phyloP scores from a whole-genome alignment of 2,797 vertebrate species.

The Anableps anableps region DNA sequence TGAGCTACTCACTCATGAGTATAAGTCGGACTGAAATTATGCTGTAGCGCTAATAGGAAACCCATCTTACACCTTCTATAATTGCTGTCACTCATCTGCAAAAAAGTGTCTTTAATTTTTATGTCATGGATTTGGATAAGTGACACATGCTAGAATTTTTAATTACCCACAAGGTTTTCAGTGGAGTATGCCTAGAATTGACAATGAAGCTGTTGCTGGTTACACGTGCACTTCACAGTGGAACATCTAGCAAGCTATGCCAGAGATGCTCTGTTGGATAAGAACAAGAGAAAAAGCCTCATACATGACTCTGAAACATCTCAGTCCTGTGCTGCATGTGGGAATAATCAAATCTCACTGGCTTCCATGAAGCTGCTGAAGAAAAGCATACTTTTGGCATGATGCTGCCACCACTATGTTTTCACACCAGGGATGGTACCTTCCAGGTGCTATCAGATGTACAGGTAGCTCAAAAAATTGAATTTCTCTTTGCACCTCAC shows the following conservation, averaged over 20 bases:
- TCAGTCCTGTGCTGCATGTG: no score
- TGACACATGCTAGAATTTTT: no score
- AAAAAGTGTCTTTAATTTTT: background rate
- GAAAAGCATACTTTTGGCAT: background rate
- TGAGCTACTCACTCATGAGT: background rate
- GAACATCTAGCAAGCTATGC: no score
- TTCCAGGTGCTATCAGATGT: background rate
- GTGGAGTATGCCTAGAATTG: no score
- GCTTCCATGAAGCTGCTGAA: background rate
- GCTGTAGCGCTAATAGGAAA: background rate
- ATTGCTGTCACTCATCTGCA: background rate
- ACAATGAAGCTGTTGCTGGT: no score
- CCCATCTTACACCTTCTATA: background rate
- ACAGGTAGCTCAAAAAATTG: background rate
- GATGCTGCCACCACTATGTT: background rate
- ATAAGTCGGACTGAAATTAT: background rate
- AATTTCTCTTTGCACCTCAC: background rate
- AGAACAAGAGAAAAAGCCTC: no score
- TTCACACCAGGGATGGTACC: background rate
- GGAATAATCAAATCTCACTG: no score
- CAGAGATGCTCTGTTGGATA: no score
- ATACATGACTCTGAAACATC: no score
- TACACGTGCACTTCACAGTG: no score
- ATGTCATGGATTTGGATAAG: background rate
- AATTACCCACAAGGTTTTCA: no score